Conservation (phyloP, 2,797 vertebrate species). For the Manis javanica region DNA sequence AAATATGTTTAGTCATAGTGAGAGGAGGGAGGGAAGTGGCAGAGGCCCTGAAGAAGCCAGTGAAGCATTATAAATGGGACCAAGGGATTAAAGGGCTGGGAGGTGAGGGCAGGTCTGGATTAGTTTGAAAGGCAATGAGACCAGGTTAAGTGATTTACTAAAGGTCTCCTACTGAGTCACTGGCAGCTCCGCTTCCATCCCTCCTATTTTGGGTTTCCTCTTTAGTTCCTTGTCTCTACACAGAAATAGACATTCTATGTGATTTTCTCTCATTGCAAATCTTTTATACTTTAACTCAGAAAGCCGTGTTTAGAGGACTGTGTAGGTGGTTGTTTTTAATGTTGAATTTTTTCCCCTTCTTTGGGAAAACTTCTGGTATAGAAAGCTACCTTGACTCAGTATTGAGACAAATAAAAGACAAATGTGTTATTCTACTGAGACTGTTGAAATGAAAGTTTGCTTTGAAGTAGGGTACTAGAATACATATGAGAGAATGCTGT, state of each 20-base stretch:
- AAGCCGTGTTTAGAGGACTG: constrained; percentile 68
- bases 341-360: constrained; percentile 67
- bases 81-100: constrained; percentile 62
- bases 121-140: constrained; percentile 74
- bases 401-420: constrained; percentile 79
- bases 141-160: constrained; percentile 77
- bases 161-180: constrained; percentile 78
- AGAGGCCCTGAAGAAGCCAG: constrained; percentile 16
- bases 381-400: constrained; percentile 77
- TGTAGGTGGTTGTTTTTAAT: constrained; percentile 76
- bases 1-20: constrained; percentile 74
- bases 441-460: constrained; percentile 81
- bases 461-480: constrained; percentile 81
- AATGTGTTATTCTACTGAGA: constrained; percentile 74
- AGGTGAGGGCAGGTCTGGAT: constrained; percentile 58
- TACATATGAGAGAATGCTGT: constrained; percentile 66
- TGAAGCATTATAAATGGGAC: constrained; percentile 65
- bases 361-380: constrained; percentile 70
- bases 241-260: constrained; percentile 83
- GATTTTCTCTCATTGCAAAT: constrained; percentile 75
- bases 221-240: constrained; percentile 81
- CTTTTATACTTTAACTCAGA: constrained; percentile 79
- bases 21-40: constrained; percentile 43
- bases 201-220: constrained; percentile 82
- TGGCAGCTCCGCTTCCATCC: constrained; percentile 61